Conservation (phyloP, 2,113 vertebrate species). For the Arenaria interpres region DNA sequence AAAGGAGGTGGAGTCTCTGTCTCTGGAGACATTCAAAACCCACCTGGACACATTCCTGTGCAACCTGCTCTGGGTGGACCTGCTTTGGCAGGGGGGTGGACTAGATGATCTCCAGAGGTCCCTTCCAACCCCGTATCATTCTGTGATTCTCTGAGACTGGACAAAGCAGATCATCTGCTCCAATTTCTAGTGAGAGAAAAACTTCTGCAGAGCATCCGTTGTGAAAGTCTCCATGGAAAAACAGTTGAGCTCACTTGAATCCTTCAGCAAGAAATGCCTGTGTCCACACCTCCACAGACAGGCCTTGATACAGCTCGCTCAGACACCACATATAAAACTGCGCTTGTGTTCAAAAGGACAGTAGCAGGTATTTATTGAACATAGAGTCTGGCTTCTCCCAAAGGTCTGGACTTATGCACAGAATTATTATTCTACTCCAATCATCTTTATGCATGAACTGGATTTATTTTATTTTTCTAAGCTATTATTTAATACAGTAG, state of each 20-base stretch:
- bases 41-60: no score
- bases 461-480: slow-evolving; percentile 56
- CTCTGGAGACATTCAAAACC: no score
- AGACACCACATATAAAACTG: background rate
- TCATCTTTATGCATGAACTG: slow-evolving; percentile 52
- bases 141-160: no score
- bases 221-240: background rate
- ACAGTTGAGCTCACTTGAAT: background rate
- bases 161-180: background rate
- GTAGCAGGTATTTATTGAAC: background rate
- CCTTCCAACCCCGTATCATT: no score
- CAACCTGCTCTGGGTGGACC: no score
- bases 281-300: background rate
- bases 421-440: background rate
- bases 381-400: background rate
- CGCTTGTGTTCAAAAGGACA: background rate
- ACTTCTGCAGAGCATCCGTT: background rate
- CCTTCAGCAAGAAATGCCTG: background rate
- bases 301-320: background rate
- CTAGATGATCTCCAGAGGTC: no score
- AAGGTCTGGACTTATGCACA: background rate
- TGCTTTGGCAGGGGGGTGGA: no score
- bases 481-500: slow-evolving; percentile 52
- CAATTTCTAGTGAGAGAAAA: background rate
- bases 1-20: no score